Evolutionary conservation across 1,140 invertebrate genomes (phyloP).

Genomic region (Drosophila malerkotliana): DNA sequence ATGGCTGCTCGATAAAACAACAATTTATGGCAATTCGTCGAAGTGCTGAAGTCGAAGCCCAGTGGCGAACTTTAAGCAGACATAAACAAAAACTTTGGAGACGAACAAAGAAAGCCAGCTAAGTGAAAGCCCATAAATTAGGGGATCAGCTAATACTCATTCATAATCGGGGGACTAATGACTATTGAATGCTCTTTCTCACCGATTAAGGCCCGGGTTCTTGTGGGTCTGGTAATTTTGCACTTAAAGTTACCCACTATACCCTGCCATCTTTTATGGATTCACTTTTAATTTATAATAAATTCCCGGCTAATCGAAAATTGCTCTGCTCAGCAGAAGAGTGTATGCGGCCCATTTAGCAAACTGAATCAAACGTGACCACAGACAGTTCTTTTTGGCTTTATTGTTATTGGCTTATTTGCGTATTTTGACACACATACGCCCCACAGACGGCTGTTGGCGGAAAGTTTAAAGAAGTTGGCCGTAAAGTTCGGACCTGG

Average conservation of each 20-base stretch:
- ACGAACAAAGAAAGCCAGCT: slow-evolving; percentile 29
- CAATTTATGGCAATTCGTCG: slow-evolving; percentile 50
- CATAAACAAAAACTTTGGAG: slow-evolving; percentile 50
- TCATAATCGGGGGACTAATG: not conserved
- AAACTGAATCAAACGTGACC: slow-evolving; percentile 66
- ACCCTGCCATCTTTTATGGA: not conserved
- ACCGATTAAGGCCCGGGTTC: not conserved
- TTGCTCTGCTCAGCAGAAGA: slow-evolving; percentile 56
- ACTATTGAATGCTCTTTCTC: slow-evolving; percentile 27
- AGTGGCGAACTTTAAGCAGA: slow-evolving; percentile 50
- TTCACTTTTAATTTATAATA: slow-evolving; percentile 63
- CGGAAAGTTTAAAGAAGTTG: slow-evolving; percentile 44
- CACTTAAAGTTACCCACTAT: not conserved
- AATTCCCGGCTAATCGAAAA: slow-evolving; percentile 46
- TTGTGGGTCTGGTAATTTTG: not conserved
- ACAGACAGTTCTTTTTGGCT: slow-evolving; percentile 57
- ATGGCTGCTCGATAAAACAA: slow-evolving; percentile 19
- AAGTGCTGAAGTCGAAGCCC: slow-evolving; percentile 34
- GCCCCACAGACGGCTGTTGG: no score
- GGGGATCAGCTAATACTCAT: slow-evolving; percentile 13
- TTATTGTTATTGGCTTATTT: slow-evolving; percentile 65
- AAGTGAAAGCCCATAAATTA: slow-evolving; percentile 58
- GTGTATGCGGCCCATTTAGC: slow-evolving; percentile 60
- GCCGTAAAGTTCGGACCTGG: slow-evolving; percentile 7
- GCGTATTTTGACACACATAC: slow-evolving; percentile 58